Conservation (phyloP, 2,113 vertebrate species). For the Mormyrus iriodes region DNA sequence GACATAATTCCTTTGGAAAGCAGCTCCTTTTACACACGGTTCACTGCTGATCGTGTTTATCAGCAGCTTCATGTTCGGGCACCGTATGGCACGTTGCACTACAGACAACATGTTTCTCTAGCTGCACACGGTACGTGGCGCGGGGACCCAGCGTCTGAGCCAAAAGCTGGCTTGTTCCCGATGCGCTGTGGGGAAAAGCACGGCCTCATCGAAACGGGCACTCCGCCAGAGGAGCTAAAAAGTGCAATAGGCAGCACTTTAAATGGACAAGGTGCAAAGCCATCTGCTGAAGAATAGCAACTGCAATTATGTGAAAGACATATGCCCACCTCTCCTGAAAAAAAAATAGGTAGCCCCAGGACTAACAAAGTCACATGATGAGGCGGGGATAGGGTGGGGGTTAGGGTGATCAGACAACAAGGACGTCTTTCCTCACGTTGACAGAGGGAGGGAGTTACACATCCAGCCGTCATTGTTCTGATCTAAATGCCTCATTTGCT, state of each 20-base stretch:
- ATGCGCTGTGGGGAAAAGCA: background rate
- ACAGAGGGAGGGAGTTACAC: conserved; percentile 53
- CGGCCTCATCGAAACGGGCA: background rate
- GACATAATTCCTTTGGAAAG: background rate
- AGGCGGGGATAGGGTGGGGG: conserved; percentile 53
- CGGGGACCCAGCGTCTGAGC: background rate
- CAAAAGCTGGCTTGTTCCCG: background rate
- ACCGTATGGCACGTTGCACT: background rate
- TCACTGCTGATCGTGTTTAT: background rate
- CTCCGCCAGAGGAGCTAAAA: background rate
- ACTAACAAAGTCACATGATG: conserved; percentile 28
- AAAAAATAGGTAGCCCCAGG: background rate
- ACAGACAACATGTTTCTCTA: background rate
- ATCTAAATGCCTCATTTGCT: conserved; percentile 16
- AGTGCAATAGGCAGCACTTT: background rate
- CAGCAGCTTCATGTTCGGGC: background rate
- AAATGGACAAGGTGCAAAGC: background rate
- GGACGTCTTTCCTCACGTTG: conserved; percentile 26
- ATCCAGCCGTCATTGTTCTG: conserved; percentile 33
- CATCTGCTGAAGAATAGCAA: background rate
- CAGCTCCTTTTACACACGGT: background rate
- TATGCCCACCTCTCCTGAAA: background rate
- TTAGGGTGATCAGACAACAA: conserved; percentile 59
- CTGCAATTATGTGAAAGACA: background rate
- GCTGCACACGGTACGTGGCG: background rate